phyloP scores from a whole-genome alignment of 2,113 vertebrate genomes.

The Pimephales promelas region DNA sequence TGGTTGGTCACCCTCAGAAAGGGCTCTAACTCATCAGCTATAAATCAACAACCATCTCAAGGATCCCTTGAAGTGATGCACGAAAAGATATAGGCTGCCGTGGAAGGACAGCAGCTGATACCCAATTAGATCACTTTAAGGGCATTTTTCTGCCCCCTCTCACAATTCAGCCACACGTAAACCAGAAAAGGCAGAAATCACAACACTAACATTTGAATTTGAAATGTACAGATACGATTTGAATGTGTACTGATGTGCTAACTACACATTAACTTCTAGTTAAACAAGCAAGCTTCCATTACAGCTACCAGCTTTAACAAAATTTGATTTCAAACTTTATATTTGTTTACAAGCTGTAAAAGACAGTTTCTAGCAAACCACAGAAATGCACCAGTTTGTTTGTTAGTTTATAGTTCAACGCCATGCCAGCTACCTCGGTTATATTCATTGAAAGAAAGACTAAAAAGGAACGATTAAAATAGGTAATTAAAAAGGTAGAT shows the following conservation, averaged over 20 bases:
- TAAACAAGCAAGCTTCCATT: neutral
- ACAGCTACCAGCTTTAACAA: neutral
- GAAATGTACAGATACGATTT: neutral
- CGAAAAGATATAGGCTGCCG: neutral
- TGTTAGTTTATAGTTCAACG: no score
- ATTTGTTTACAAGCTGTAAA: no score
- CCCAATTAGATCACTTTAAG: slow-evolving; percentile 35
- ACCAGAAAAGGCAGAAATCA: neutral
- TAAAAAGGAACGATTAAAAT: no score
- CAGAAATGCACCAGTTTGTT: no score
- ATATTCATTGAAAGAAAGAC: no score
- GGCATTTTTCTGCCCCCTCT: neutral
- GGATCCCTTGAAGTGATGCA: slow-evolving; percentile 33
- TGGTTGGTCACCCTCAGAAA: neutral
- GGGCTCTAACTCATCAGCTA: neutral
- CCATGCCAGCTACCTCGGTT: no score
- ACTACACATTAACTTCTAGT: neutral
- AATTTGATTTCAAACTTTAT: no score
- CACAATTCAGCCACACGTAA: neutral
- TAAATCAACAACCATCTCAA: slow-evolving; percentile 39
- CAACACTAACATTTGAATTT: neutral
- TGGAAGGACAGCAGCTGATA: slow-evolving; percentile 28
- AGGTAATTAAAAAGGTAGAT: no score
- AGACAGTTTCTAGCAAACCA: no score
- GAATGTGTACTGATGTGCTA: neutral